Evolutionary conservation across 2,797 vertebrate genomes (phyloP).

Genomic region (Balearica regulorum): DNA sequence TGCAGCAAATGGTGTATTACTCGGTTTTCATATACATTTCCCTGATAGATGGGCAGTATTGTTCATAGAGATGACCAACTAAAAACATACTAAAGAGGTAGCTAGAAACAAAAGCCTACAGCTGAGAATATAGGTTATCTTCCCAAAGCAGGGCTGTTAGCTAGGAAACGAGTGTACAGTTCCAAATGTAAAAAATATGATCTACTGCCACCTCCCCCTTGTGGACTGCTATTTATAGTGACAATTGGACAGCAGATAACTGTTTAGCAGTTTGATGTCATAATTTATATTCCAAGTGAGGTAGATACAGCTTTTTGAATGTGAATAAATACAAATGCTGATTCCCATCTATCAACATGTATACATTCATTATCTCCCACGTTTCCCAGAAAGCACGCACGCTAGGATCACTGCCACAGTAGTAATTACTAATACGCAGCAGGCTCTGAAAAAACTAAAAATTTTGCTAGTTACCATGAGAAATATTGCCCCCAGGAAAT

Average conservation of each 20-base stretch:
- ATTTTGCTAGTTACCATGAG: constrained; percentile 19
- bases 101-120: background rate
- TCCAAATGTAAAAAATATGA: background rate
- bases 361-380: background rate
- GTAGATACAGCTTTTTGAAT: background rate
- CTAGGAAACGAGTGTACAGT: background rate
- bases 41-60: background rate
- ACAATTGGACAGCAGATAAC: background rate
- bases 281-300: background rate
- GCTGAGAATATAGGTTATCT: background rate
- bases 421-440: background rate
- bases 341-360: background rate
- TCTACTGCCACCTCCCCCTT: background rate
- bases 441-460: constrained; percentile 4
- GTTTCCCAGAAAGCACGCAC: background rate
- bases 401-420: background rate
- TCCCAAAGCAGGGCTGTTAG: background rate
- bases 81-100: background rate
- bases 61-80: background rate
- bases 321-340: background rate
- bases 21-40: background rate
- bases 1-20: background rate
- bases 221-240: constrained; percentile 12
- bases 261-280: constrained; percentile 3
- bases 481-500: constrained; percentile 50